Evolutionary conservation across 2,113 vertebrate species (phyloP).

Genomic region (Choloepus hoffmanni): DNA sequence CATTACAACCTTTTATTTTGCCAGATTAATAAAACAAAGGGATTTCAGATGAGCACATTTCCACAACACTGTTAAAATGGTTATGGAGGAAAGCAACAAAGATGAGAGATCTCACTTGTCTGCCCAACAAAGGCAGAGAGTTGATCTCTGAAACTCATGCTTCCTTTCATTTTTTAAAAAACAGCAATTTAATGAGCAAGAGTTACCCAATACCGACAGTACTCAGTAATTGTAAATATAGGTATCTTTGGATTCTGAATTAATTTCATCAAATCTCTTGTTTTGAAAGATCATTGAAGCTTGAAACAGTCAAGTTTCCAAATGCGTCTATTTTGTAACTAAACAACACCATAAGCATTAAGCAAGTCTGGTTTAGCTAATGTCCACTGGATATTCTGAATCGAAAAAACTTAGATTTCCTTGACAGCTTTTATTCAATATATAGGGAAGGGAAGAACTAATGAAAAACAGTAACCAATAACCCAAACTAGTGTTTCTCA

Average conservation of each 20-base stretch:
- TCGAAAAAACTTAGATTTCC: too few relatives aligned
- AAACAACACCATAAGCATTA: neutral
- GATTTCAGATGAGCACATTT: neutral
- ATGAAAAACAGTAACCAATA: too few relatives aligned
- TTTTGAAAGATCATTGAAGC: neutral
- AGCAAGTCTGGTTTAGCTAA: neutral
- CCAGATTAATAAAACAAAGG: neutral
- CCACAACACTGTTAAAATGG: neutral
- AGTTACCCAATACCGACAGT: neutral
- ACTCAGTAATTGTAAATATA: neutral
- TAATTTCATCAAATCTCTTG: neutral
- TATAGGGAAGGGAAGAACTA: too few relatives aligned
- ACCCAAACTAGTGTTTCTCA: too few relatives aligned
- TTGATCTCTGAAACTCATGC: neutral
- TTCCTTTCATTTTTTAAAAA: neutral
- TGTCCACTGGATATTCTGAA: too few relatives aligned
- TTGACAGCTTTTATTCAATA: too few relatives aligned
- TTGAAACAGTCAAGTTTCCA: neutral
- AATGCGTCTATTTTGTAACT: neutral
- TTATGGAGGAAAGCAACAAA: neutral
- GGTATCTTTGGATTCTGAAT: neutral
- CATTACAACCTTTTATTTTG: neutral
- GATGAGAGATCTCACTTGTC: neutral
- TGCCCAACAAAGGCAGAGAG: neutral
- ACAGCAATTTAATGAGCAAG: neutral